phyloP scores from a whole-genome alignment of 1,140 invertebrate genomes.

The Drosophila micromelanica region DNA sequence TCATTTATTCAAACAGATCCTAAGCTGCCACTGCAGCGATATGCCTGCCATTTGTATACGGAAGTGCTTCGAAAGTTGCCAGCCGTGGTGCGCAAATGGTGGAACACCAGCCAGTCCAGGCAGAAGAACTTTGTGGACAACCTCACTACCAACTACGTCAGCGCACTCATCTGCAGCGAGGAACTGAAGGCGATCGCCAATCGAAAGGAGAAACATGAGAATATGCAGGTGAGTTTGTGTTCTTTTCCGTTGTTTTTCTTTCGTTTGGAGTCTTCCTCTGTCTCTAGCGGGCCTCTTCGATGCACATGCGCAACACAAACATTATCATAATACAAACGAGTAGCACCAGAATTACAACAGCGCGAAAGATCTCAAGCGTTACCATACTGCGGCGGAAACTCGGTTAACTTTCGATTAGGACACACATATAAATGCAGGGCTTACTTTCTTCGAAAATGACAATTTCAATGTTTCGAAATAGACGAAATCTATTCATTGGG shows the following conservation, averaged over 20 bases:
- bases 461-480: too few species aligned
- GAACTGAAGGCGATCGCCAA: conserved; percentile 88
- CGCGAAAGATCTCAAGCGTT: conserved; percentile 57
- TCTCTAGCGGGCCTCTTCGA: background rate
- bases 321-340: conserved; percentile 38
- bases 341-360: conserved; percentile 55
- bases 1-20: conserved; percentile 50
- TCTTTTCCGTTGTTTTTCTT: background rate
- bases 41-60: conserved; percentile 89
- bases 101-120: conserved; percentile 89
- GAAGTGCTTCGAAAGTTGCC: conserved; percentile 88
- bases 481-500: too few species aligned
- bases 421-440: background rate
- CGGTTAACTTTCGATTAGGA: background rate
- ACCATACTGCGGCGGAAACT: conserved; percentile 28
- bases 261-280: too few species aligned
- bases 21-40: conserved; percentile 85
- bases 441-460: background rate
- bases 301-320: conserved; percentile 41
- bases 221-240: conserved; percentile 87
- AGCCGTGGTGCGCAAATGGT: conserved; percentile 93
- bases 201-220: conserved; percentile 86
- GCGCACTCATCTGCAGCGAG: conserved; percentile 88
- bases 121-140: conserved; percentile 89
- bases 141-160: conserved; percentile 90